Evolutionary conservation across 1,140 invertebrate genomes (phyloP).

Genomic region (Coenobita brevimanus): DNA sequence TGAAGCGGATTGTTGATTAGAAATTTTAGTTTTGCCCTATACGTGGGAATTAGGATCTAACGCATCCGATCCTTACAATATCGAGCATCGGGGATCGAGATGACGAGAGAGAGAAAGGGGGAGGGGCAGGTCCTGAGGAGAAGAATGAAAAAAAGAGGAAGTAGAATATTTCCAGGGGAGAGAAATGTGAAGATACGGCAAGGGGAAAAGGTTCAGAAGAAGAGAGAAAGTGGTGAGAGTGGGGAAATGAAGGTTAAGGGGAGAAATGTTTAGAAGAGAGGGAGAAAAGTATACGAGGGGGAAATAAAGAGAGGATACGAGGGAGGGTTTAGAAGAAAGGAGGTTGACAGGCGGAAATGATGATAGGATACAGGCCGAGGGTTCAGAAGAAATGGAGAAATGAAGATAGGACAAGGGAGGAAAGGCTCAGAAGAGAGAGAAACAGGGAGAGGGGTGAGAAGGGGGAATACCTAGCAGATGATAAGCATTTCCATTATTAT

Average conservation of each 20-base stretch:
- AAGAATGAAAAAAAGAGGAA: neutral
- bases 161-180: neutral
- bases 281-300: too few relatives aligned
- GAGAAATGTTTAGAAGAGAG: neutral
- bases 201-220: neutral
- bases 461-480: too few relatives aligned
- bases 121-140: neutral
- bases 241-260: neutral
- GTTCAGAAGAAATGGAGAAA: neutral
- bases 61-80: too few relatives aligned
- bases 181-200: neutral
- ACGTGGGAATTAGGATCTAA: too few relatives aligned
- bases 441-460: neutral
- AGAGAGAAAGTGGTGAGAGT: neutral
- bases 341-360: too few relatives aligned
- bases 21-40: too few relatives aligned
- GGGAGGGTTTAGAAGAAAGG: too few relatives aligned
- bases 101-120: neutral
- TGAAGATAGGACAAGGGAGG: neutral
- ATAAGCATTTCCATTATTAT: too few relatives aligned
- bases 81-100: neutral
- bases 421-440: neutral
- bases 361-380: neutral
- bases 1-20: too few relatives aligned
- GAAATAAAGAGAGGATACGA: neutral